Evolutionary conservation across 2,113 vertebrate species (phyloP).

Genomic region (Actenoides lindsayi): DNA sequence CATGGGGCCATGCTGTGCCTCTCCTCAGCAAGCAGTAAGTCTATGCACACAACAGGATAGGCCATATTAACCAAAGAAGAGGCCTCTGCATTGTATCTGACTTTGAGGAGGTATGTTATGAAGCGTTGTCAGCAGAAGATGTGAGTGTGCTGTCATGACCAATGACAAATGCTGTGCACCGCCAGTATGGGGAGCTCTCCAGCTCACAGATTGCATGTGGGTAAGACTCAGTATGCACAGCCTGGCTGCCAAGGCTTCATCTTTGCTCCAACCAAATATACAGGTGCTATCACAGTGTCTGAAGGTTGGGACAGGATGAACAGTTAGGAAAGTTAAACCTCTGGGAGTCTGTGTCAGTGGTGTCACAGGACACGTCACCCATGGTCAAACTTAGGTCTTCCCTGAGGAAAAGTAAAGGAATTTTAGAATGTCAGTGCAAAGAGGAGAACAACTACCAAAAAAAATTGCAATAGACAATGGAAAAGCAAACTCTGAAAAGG

Average conservation of each 20-base stretch:
- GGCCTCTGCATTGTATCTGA: not conserved
- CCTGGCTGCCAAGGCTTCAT: not conserved
- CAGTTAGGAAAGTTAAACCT: not conserved
- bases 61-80: not conserved
- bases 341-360: not conserved
- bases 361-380: not conserved
- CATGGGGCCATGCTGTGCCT: too few relatives aligned
- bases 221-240: not conserved
- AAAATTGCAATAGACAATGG: not conserved
- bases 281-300: not conserved
- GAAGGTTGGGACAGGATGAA: not conserved
- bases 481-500: not conserved
- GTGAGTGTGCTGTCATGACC: not conserved
- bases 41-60: not conserved
- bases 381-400: not conserved
- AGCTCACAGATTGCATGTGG: not conserved
- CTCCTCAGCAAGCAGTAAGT: not conserved
- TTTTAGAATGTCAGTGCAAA: not conserved
- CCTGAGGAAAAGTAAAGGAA: not conserved
- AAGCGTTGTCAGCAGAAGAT: not conserved
- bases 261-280: not conserved
- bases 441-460: not conserved
- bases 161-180: accelerated
- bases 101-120: not conserved
- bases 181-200: accelerated